Evolutionary conservation across 2,797 vertebrate species (phyloP).

Genomic region (Anas bahamensis): DNA sequence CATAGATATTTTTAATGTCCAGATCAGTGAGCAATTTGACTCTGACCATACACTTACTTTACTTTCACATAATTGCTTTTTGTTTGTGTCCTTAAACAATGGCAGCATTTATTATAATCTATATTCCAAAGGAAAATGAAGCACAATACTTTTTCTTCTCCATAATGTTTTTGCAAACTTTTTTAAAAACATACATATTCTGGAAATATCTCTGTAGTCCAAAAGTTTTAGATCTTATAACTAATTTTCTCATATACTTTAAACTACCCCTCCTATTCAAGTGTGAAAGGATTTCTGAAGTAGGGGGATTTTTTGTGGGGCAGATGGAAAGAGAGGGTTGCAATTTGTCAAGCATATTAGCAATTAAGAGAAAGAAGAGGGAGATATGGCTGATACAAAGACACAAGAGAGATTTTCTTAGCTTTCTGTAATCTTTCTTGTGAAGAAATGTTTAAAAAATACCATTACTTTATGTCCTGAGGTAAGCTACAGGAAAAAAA

Average conservation of each 20-base stretch:
- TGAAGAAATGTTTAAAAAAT: neutral
- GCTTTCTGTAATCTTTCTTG: neutral
- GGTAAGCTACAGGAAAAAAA: neutral
- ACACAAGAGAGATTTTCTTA: neutral
- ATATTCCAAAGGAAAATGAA: neutral
- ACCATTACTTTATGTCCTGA: fast-evolving
- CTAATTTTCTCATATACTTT: neutral
- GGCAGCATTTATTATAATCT: neutral
- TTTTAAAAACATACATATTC: neutral
- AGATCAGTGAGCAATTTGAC: neutral
- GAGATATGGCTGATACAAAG: neutral
- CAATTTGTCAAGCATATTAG: neutral
- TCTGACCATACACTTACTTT: neutral
- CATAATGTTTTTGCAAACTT: neutral
- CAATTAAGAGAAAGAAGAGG: neutral
- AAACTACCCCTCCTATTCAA: neutral
- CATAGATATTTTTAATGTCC: neutral
- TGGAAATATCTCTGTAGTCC: neutral
- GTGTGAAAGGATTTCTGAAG: neutral
- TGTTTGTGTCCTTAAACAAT: neutral
- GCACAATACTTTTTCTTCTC: neutral
- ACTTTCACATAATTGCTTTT: neutral
- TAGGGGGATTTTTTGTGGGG: neutral
- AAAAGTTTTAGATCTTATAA: neutral
- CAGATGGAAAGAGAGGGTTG: neutral